A percentile compares a stretch with the other conserved stretches of the same genome.
Evolutionary conservation across 2,888 invertebrate species (phyloP).

Genomic region (Stramonita haemastoma): DNA sequence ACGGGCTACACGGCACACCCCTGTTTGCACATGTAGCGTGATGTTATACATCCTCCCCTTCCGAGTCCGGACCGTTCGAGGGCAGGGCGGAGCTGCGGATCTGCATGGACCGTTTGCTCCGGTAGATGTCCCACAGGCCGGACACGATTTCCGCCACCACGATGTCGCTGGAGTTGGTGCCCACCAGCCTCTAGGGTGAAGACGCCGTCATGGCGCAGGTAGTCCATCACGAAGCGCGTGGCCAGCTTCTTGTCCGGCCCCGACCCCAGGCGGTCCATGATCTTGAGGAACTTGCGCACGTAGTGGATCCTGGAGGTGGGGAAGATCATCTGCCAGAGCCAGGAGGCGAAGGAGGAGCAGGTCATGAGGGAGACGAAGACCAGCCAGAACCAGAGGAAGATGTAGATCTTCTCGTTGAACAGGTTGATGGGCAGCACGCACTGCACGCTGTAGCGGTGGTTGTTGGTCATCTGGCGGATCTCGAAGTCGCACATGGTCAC

Average conservation of each 20-base stretch:
- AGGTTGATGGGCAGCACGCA: constrained; percentile 72
- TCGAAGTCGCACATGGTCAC: constrained; percentile 76
- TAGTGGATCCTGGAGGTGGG: constrained; percentile 76
- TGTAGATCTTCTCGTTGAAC: constrained; percentile 72
- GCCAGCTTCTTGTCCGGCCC: constrained; percentile 74
- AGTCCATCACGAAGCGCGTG: constrained; percentile 75
- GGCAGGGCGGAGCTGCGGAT: constrained; percentile 59
- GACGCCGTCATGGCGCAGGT: constrained; percentile 75
- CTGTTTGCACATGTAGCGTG: background rate
- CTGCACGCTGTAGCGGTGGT: constrained; percentile 73
- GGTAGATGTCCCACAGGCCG: constrained; percentile 74
- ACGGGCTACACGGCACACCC: too few relatives aligned
- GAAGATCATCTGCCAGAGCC: constrained; percentile 76
- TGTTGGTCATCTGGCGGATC: constrained; percentile 74
- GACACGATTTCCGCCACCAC: constrained; percentile 75
- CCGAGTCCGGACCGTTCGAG: constrained; percentile 65
- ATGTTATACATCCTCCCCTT: constrained; percentile 71
- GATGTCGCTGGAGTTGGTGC: constrained; percentile 75
- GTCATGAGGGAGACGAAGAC: constrained; percentile 71
- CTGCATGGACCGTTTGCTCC: constrained; percentile 69
- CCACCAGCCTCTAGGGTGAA: constrained; percentile 74
- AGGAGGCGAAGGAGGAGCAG: constrained; percentile 69
- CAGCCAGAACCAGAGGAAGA: constrained; percentile 73
- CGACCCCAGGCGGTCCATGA: constrained; percentile 76
- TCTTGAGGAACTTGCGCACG: constrained; percentile 78